phyloP scores from a whole-genome alignment of 1,140 invertebrate genomes.

The Calycopis cecrops region DNA sequence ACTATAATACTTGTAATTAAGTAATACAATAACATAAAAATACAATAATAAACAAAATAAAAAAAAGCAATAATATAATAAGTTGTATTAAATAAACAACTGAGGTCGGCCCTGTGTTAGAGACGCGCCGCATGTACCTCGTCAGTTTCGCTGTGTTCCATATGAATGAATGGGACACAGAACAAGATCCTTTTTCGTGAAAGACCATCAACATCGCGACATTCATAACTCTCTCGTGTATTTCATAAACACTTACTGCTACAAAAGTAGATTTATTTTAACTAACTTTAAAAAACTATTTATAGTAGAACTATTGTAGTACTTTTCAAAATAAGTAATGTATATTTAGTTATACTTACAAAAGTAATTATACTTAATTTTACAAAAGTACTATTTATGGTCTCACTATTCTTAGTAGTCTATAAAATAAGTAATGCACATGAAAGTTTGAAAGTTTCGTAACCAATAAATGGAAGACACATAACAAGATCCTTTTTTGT shows the following conservation, averaged over 20 bases:
- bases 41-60: neutral
- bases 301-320: too few species aligned
- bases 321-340: too few species aligned
- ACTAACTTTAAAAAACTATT: too few species aligned
- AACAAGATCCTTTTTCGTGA: constrained; percentile 56
- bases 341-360: too few species aligned
- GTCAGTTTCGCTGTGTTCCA: constrained; percentile 43
- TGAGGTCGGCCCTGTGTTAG: constrained; percentile 38
- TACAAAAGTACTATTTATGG: too few species aligned
- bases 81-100: neutral
- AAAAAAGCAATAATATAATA: neutral
- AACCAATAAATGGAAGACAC: constrained; percentile 2
- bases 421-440: neutral
- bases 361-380: too few species aligned
- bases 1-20: too few species aligned
- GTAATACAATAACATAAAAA: too few species aligned
- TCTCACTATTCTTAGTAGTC: too few species aligned
- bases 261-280: too few species aligned
- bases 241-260: too few species aligned
- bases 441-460: constrained; percentile 5
- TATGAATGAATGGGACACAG: constrained; percentile 57
- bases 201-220: constrained; percentile 46
- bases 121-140: constrained; percentile 33
- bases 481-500: constrained; percentile 52
- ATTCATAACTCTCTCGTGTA: constrained; percentile 26